A percentile compares a stretch with the other conserved stretches of the same genome.
These are phyloP conservation scores for Ochotona curzoniae DNA, from an alignment of 2,113 vertebrate species.

Conservation along the genomic window DNA sequence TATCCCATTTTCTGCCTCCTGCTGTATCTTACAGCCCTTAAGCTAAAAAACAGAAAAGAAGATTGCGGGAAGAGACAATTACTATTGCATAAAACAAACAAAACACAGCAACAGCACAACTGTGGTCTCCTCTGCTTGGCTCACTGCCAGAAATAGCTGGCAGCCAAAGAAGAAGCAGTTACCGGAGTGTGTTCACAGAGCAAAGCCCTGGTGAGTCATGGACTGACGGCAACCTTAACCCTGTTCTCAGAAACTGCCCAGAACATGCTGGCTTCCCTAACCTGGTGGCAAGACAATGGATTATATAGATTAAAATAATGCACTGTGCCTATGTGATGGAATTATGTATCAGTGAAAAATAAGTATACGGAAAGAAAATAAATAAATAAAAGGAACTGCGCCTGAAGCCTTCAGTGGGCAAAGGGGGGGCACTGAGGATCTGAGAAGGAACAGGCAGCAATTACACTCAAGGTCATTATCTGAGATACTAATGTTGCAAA, in stretches of 20 bases:
- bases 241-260: not conserved
- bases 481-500: not conserved
- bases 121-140: not conserved
- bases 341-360: no score
- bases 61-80: not conserved
- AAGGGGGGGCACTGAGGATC: not conserved
- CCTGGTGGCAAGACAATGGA: no score
- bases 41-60: not conserved
- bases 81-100: not conserved
- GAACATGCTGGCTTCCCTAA: no score
- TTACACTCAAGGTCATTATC: not conserved
- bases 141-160: not conserved
- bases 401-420: not conserved
- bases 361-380: no score
- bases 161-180: conserved; percentile 12
- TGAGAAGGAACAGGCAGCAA: not conserved
- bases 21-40: not conserved
- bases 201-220: not conserved
- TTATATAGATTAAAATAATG: no score
- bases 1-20: not conserved
- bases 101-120: not conserved
- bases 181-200: not conserved
- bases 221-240: not conserved
- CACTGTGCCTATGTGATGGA: no score
- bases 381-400: no score